Base-by-base conservation (phyloP, 1,140 invertebrate genomes). In the Anagrus nilaparvatae region DNA sequence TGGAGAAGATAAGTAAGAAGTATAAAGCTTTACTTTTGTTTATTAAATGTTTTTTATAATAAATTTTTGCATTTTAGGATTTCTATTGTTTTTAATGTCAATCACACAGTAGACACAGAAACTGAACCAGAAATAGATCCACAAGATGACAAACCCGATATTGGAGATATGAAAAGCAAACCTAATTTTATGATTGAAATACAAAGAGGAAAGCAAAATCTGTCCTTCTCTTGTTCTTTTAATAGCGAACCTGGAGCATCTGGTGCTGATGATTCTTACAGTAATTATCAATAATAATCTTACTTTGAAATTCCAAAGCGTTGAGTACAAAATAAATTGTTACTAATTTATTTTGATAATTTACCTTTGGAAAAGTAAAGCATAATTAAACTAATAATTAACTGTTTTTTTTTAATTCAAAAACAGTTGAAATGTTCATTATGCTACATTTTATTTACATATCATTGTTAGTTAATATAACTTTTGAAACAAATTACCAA, bases 131-230 rank as follows among this genome's bases (percentile, higher is more conserved):
- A 87, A 47, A 56, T 79, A 4, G 71, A 81, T 48, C 62, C 69
- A 0, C 67, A 66, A 35, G 71, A 75, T 38, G 76, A 82, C 35
- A 81, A 84, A 60, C 72, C 79, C 30, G 78, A 87, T 17, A 65
- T 82, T 42, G 76, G 77, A 3, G 84, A 90, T 62, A 82, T 93
- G 78, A 79, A 81, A 34, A 89, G 87, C 33, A 88, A 84, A 63
- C 91, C 91, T 0, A 76, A 78, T 45, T 94, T 95, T 62, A 81
- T 84, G 56, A 74, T 95, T 35, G 84, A 92, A 53, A 73, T 93
- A 10, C 62, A 78, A 1, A 75, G 79, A 42, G 83, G 77, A n/a
- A 74, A 76, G 25, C 78, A 78, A 19, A 89, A 80, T 2, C 58
- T 94, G 5, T 80, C 79, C 25, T 87, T 94, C 49, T 79, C 78